phyloP scores from a whole-genome alignment of 2,113 vertebrate species.

The Crypturellus undulatus region DNA sequence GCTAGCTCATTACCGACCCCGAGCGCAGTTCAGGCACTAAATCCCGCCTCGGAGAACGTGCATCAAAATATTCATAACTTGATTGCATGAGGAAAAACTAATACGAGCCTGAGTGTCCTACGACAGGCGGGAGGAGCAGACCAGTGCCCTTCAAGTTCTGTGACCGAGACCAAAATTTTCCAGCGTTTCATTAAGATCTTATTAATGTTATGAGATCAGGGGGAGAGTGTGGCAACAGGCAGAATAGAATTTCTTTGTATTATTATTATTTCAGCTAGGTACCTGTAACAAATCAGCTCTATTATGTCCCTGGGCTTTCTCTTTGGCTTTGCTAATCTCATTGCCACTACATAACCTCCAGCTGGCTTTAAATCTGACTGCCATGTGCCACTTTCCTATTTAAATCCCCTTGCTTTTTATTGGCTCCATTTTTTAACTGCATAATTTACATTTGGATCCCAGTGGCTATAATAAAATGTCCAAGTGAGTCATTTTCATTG shows the following conservation, averaged over 20 bases:
- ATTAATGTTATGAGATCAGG: not conserved
- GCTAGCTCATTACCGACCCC: conserved; percentile 17
- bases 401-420: conserved; percentile 11
- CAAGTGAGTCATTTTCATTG: not conserved
- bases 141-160: not conserved
- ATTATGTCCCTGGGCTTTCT: not conserved
- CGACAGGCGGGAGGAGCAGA: not conserved
- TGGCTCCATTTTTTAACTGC: not conserved
- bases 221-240: not conserved
- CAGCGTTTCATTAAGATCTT: conserved; percentile 15
- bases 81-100: not conserved
- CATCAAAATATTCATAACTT: conserved; percentile 43
- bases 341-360: conserved; percentile 1
- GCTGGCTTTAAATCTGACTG: conserved; percentile 24
- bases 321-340: conserved; percentile 9
- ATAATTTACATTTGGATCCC: not conserved
- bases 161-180: not conserved
- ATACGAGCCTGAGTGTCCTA: not conserved
- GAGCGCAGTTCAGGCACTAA: conserved; percentile 35
- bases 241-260: not conserved
- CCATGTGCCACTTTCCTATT: not conserved
- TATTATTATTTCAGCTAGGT: not conserved
- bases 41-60: conserved; percentile 16
- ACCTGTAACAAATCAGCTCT: conserved; percentile 9
- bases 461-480: not conserved